Conservation (phyloP, 2,797 vertebrate species). For the Dendrocincla tyrannina region DNA sequence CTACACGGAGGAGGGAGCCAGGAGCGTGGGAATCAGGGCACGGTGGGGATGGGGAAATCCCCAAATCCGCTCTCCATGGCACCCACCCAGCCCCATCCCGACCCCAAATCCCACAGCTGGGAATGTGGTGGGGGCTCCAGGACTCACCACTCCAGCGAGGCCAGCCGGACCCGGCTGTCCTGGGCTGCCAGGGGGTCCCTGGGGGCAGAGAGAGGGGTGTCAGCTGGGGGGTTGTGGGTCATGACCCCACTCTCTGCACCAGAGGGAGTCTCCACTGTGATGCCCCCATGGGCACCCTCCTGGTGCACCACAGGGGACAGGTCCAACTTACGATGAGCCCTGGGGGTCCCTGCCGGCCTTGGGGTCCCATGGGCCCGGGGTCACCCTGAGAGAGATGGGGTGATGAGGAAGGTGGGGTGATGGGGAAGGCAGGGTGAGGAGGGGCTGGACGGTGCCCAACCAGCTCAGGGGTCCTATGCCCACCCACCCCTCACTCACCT, state of each 20-base stretch:
- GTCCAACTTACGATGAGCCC: constrained; percentile 83
- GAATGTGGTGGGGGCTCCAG: background rate
- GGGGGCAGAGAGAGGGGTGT: background rate
- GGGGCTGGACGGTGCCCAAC: rapidly evolving
- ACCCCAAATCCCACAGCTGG: background rate
- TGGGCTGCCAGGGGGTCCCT: constrained; percentile 79
- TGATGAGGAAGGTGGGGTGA: background rate
- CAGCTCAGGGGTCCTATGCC: background rate
- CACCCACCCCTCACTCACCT: constrained; percentile 71
- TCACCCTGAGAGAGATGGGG: constrained; percentile 82
- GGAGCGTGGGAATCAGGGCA: rapidly evolving
- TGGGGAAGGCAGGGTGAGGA: constrained; percentile 38
- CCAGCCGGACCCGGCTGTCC: constrained; percentile 82
- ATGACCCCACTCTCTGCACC: background rate
- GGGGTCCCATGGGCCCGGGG: constrained; percentile 85
- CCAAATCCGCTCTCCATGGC: background rate
- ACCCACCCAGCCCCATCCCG: background rate
- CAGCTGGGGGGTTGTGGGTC: background rate
- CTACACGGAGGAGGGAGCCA: constrained; percentile 62
- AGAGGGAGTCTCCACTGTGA: rapidly evolving
- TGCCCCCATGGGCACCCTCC: background rate
- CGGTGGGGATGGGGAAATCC: background rate
- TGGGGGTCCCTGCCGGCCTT: constrained; percentile 86
- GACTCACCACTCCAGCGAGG: constrained; percentile 79
- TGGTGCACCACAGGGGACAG: rapidly evolving